Evolutionary conservation across 2,113 vertebrate genomes (phyloP).

Genomic region (Callithrix jacchus): DNA sequence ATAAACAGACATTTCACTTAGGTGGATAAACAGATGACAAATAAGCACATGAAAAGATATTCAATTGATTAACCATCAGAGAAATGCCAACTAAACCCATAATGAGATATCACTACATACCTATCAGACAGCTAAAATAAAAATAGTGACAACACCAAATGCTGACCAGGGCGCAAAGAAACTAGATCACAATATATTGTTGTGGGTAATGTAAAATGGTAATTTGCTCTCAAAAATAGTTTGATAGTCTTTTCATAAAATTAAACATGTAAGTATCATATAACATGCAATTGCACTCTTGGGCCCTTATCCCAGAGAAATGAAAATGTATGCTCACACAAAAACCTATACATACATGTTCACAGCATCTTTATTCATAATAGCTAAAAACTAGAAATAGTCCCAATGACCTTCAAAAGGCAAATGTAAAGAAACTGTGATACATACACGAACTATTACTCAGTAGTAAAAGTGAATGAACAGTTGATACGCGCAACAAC

Average conservation of each 20-base stretch:
- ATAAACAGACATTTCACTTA: constrained; percentile 23
- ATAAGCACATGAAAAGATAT: constrained; percentile 41
- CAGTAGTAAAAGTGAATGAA: constrained; percentile 3
- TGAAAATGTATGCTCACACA: background rate
- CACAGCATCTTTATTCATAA: background rate
- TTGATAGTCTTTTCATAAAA: background rate
- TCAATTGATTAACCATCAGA: background rate
- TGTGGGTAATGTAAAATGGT: background rate
- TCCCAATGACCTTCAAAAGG: background rate
- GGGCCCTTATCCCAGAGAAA: background rate
- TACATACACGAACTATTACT: background rate
- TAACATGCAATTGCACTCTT: background rate
- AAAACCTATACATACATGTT: background rate
- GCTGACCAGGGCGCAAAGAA: background rate
- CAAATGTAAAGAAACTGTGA: background rate
- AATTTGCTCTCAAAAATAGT: background rate
- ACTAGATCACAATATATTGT: background rate
- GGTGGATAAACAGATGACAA: background rate
- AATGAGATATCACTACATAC: background rate
- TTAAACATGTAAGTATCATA: background rate
- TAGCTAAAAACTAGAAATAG: background rate
- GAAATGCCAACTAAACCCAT: constrained; percentile 1
- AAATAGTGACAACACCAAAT: background rate
- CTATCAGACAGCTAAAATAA: background rate
- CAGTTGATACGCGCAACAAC: background rate